Evolutionary conservation across 2,888 invertebrate species (phyloP).

Genomic region (Mythimna pallens): DNA sequence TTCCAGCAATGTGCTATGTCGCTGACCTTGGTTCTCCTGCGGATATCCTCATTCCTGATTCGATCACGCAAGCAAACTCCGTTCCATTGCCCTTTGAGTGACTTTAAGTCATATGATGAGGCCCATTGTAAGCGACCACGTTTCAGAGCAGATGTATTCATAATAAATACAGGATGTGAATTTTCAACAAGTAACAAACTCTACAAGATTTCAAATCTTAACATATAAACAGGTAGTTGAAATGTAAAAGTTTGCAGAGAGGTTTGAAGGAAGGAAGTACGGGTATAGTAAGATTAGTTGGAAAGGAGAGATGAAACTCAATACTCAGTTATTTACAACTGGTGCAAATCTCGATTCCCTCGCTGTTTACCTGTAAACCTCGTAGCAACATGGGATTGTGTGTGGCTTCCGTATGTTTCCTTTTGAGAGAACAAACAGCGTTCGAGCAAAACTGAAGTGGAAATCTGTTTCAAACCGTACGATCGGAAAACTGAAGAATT

Average conservation of each 20-base stretch:
- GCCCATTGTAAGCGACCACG: too few relatives aligned
- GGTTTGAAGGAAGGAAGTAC: neutral
- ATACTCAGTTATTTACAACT: constrained; percentile 2
- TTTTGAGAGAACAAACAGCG: constrained; percentile 36
- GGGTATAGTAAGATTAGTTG: neutral
- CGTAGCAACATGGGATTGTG: constrained; percentile 1
- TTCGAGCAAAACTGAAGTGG: constrained; percentile 19
- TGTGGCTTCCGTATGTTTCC: constrained; percentile 27
- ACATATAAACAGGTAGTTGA: neutral
- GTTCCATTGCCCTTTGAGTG: too few relatives aligned
- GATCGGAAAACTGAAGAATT: constrained; percentile 15
- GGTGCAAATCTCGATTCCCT: constrained; percentile 10
- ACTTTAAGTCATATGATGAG: too few relatives aligned
- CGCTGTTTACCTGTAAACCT: constrained; percentile 23
- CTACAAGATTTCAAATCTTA: neutral
- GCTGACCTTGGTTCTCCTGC: too few relatives aligned
- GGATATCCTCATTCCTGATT: too few relatives aligned
- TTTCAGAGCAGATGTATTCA: too few relatives aligned
- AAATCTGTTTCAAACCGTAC: constrained; percentile 27
- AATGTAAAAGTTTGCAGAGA: neutral
- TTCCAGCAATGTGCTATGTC: too few relatives aligned
- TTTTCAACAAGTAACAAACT: too few relatives aligned
- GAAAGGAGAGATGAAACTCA: neutral
- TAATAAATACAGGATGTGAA: too few relatives aligned
- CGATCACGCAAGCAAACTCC: too few relatives aligned